Conservation (phyloP, 2,113 vertebrate genomes). For the Toxotes chatareus region DNA sequence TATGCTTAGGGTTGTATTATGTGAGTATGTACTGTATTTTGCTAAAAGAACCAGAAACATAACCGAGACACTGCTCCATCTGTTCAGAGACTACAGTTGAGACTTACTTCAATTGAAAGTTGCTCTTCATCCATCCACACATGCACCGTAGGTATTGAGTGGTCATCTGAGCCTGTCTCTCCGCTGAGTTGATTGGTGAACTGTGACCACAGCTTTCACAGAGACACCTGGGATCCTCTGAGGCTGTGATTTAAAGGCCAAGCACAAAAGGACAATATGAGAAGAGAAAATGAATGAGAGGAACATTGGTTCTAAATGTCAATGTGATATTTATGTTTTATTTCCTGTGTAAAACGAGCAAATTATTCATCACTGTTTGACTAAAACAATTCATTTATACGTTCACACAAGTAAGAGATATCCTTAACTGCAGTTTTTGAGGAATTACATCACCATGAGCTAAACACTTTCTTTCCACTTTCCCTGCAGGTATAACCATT, state of each 20-base stretch:
- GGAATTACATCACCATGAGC: conserved; percentile 4
- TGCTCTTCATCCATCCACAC: not conserved
- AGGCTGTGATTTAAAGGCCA: conserved; percentile 6
- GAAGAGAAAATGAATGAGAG: not conserved
- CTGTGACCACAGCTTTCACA: conserved; percentile 13
- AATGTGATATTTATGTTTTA: conserved; percentile 18
- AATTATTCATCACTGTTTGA: not conserved
- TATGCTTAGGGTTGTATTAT: conserved; percentile 1
- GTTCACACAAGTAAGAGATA: not conserved
- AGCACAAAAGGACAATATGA: not conserved
- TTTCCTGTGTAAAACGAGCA: not conserved
- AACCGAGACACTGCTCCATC: conserved; percentile 17
- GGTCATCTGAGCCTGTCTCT: not conserved
- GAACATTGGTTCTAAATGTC: conserved; percentile 2
- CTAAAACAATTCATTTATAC: not conserved
- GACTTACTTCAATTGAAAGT: not conserved
- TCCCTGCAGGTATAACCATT: conserved; percentile 8
- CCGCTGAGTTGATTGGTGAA: not conserved
- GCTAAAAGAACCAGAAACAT: not conserved
- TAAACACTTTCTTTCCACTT: not conserved
- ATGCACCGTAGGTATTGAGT: not conserved
- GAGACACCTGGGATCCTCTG: not conserved
- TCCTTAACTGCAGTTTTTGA: not conserved
- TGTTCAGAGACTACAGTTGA: not conserved
- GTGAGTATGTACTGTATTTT: conserved; percentile 4